A percentile compares a stretch with the other conserved stretches of the same genome.
Conservation (phyloP, 2,888 invertebrate genomes). For the Luperina testacea region DNA sequence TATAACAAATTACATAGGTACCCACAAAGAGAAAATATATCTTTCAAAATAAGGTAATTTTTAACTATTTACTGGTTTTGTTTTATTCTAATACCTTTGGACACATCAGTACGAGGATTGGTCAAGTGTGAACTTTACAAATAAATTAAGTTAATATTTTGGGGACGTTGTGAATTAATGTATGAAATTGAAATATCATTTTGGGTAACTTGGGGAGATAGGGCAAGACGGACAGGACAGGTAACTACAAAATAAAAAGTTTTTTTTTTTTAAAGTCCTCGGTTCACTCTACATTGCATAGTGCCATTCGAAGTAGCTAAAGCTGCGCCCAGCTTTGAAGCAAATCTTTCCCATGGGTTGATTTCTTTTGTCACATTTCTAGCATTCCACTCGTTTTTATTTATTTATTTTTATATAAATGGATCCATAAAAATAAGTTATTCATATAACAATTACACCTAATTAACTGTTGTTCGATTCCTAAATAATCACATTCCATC, state of each 20-base stretch:
- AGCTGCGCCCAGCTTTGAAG: background rate
- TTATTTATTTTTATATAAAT: background rate
- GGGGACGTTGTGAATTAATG: no score
- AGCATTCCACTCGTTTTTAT: background rate
- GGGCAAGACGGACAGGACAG: background rate
- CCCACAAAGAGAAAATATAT: no score
- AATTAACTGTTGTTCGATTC: background rate
- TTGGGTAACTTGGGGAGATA: no score
- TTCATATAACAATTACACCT: slow-evolving; percentile 6
- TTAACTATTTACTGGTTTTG: no score
- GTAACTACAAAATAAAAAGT: background rate
- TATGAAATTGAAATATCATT: no score
- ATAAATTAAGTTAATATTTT: no score
- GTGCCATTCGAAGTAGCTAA: background rate
- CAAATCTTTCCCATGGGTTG: background rate
- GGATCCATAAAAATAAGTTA: background rate
- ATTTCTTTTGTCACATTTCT: background rate
- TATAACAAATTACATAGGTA: no score
- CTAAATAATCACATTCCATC: slow-evolving; percentile 4
- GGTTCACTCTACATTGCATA: background rate
- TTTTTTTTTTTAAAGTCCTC: background rate
- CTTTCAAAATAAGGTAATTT: no score
- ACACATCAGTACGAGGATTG: no score
- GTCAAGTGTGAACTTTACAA: no score
- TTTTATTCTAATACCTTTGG: no score